These are phyloP conservation scores for Chouioia cunea DNA, from an alignment of 2,888 invertebrate genomes.

Conservation along the genomic window DNA sequence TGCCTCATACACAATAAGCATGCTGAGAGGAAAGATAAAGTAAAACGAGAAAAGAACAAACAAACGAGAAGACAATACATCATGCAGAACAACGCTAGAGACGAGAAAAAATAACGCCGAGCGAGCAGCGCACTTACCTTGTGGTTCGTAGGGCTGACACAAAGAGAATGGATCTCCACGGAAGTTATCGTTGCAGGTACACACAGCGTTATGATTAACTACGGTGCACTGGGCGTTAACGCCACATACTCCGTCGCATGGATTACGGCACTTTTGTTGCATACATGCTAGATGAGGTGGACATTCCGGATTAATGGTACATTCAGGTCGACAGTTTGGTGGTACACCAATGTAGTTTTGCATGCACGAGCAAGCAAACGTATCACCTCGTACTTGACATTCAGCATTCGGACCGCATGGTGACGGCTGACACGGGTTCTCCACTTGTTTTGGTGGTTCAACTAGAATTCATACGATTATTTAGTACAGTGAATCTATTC, in stretches of 20 bases:
- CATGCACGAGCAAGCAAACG: slow-evolving; percentile 73
- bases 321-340: slow-evolving; percentile 73
- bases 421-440: slow-evolving; percentile 71
- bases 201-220: slow-evolving; percentile 73
- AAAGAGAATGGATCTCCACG: slow-evolving; percentile 73
- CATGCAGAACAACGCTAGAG: slow-evolving; percentile 20
- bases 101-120: background rate
- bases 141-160: slow-evolving; percentile 53
- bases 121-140: slow-evolving; percentile 39
- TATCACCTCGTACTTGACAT: slow-evolving; percentile 71
- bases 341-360: slow-evolving; percentile 73
- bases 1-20: slow-evolving; percentile 27
- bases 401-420: slow-evolving; percentile 73
- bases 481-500: slow-evolving; percentile 13
- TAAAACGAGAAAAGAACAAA: slow-evolving; percentile 2
- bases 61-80: slow-evolving; percentile 11
- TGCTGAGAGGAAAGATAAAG: slow-evolving; percentile 20
- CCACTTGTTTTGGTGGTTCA: slow-evolving; percentile 44
- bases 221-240: slow-evolving; percentile 72
- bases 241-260: slow-evolving; percentile 73
- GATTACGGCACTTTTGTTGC: slow-evolving; percentile 75
- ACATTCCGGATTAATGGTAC: slow-evolving; percentile 73
- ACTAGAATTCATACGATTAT: slow-evolving; percentile 50
- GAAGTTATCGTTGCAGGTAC: slow-evolving; percentile 70
- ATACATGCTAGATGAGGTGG: slow-evolving; percentile 72